Evolutionary conservation across 2,888 invertebrate genomes (phyloP).

Genomic region (Coenonympha arcania): DNA sequence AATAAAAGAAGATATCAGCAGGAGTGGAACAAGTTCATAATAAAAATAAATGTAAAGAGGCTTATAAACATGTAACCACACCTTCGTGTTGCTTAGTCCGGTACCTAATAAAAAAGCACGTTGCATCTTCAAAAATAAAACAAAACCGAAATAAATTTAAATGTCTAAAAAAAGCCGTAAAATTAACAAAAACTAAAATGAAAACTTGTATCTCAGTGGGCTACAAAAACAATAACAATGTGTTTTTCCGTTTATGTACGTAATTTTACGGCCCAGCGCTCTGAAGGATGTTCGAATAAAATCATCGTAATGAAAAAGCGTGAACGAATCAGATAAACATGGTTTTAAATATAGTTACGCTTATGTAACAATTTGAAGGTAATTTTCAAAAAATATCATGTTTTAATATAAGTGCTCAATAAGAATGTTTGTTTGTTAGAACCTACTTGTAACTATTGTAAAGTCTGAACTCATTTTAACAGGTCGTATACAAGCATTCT

Average conservation of each 20-base stretch:
- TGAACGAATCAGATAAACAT: slow-evolving; percentile 22
- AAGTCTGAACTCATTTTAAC: too few relatives aligned
- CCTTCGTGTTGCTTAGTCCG: too few relatives aligned
- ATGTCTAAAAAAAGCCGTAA: neutral
- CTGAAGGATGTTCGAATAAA: slow-evolving; percentile 21
- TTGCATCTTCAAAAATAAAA: neutral
- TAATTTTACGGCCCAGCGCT: slow-evolving; percentile 15
- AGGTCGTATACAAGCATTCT: too few relatives aligned
- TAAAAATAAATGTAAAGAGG: too few relatives aligned
- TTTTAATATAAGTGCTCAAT: too few relatives aligned
- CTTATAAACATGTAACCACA: too few relatives aligned
- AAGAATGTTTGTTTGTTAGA: too few relatives aligned
- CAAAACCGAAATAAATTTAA: neutral
- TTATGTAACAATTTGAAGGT: neutral
- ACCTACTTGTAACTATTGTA: too few relatives aligned
- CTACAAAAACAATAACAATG: slow-evolving; percentile 2
- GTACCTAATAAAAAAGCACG: neutral
- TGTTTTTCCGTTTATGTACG: slow-evolving; percentile 11
- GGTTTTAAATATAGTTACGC: neutral
- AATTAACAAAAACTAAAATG: neutral
- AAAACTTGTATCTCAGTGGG: neutral
- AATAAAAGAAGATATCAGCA: too few relatives aligned
- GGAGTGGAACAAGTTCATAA: too few relatives aligned
- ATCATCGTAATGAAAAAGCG: slow-evolving; percentile 18
- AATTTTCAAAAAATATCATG: neutral